Conservation (phyloP, 2,888 invertebrate genomes). For the Drosophila nr. fundita region DNA sequence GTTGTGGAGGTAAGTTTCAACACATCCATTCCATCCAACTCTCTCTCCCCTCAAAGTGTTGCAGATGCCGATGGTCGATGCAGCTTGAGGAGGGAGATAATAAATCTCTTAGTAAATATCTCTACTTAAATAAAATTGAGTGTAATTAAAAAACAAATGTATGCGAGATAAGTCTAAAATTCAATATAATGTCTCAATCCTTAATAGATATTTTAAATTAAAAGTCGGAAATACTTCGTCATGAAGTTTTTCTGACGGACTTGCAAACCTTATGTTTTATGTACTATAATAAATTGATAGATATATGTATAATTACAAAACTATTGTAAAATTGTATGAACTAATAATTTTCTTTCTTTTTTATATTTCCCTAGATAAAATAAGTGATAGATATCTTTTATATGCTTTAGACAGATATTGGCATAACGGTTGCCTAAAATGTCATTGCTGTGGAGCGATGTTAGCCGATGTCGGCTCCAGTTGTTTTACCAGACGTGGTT, state of each 20-base stretch:
- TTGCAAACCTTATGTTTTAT: neutral
- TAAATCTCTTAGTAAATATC: too few relatives aligned
- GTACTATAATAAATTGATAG: neutral
- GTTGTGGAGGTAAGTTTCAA: constrained; percentile 90
- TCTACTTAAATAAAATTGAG: neutral
- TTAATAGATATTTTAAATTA: neutral
- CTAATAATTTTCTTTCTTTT: constrained; percentile 40
- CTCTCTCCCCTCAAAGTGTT: neutral
- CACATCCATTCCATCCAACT: neutral
- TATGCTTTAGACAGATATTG: constrained; percentile 97
- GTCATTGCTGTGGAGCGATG: constrained; percentile 94
- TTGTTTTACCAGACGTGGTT: constrained; percentile 96
- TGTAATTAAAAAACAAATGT: neutral
- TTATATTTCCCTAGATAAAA: constrained; percentile 86
- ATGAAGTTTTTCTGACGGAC: neutral
- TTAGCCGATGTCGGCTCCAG: constrained; percentile 96
- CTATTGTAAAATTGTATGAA: neutral
- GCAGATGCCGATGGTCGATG: neutral
- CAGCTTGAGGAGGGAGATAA: too few relatives aligned
- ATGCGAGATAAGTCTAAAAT: neutral
- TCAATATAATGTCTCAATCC: neutral
- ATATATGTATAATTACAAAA: constrained; percentile 5
- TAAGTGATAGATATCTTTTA: constrained; percentile 95
- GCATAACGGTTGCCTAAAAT: constrained; percentile 98
- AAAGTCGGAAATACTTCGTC: neutral